Evolutionary conservation across 2,888 invertebrate species (phyloP), one percentile per base, ranked within the genome.

Genomic region (Orthosia incerta): DNA sequence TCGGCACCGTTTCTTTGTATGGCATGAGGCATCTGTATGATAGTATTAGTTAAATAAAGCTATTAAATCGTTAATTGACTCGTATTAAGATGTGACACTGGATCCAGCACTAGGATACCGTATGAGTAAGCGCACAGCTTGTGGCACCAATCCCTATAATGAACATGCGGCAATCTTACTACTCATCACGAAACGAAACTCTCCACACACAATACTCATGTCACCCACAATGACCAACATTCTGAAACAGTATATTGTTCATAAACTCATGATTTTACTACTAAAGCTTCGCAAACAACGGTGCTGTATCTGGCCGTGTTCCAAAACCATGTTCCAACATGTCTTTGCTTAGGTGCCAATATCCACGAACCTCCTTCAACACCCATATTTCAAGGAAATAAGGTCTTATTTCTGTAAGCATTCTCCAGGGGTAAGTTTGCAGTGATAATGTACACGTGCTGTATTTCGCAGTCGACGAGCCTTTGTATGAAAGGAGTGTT

Each of bases 311-410:
- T 82, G 84, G 82, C 82, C 46, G 46, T 3, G 63, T 56, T 84
- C 82, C 84, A 83, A 83, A 81, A 61, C 76, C 83, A 61, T 82
- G 81, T 83, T 65, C 74, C 16, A n/a, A 74, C 84, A 78, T 84
- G 71, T 78, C 84, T 74, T 64, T 62, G 55, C 67, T 65, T 50
- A 23, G 26, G 5, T 67, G 31, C 75, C 74, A 80, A 84, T 55
- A 60, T 51, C 20, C 13, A 50, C 11, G 3, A 55, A 0, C 45
- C 13, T 7, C 0, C 2, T 0, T 11, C 31, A 74, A 11, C 31
- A 23, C 0, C 18, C 13, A 1, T 84, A 67, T 39, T 3, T 5
- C 23, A 26, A 56, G 3, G 12, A 0, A 0, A 0, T 61, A 78
- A 63, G 31, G 26, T 71, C 12, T 31, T 69, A 51, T 51, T 80